Conservation (phyloP, 1,140 invertebrate species). For the Diorhabda elongata region DNA sequence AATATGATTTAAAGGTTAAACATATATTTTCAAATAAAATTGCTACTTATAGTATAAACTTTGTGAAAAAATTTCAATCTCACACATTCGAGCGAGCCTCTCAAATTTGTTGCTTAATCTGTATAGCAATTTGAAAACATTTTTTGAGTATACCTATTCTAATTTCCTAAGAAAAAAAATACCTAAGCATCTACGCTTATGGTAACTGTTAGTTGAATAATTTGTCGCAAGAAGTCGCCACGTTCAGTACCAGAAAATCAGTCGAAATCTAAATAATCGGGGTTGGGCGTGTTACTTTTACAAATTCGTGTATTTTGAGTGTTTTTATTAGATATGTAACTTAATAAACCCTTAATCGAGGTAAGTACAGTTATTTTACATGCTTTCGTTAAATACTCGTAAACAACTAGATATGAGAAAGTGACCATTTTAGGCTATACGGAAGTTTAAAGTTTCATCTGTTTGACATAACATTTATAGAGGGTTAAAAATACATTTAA, state of each 20-base stretch:
- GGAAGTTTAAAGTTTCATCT: constrained; percentile 20
- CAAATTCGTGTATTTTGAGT: constrained; percentile 26
- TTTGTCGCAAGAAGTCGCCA: constrained; percentile 14
- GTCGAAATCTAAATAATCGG: constrained; percentile 23
- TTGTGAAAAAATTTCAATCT: no score
- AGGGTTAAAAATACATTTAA: constrained; percentile 7
- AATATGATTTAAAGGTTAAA: no score
- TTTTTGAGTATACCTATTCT: no score
- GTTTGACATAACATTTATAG: constrained; percentile 16
- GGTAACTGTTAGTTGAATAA: background rate
- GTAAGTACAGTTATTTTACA: constrained; percentile 20
- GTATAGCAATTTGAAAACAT: no score
- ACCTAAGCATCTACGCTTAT: background rate
- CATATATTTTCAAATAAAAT: no score
- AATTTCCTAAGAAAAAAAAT: no score
- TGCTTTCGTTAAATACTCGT: constrained; percentile 1
- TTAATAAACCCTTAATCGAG: constrained; percentile 22
- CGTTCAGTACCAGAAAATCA: constrained; percentile 19
- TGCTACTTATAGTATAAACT: no score
- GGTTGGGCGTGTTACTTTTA: constrained; percentile 28
- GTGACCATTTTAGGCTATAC: constrained; percentile 21
- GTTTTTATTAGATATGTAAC: constrained; percentile 33
- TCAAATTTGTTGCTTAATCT: no score
- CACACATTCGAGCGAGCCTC: no score
- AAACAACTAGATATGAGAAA: constrained; percentile 18